These are phyloP conservation scores for Paraescarpia echinospica DNA, from an alignment of 1,140 invertebrate species.

Conservation along the genomic window DNA sequence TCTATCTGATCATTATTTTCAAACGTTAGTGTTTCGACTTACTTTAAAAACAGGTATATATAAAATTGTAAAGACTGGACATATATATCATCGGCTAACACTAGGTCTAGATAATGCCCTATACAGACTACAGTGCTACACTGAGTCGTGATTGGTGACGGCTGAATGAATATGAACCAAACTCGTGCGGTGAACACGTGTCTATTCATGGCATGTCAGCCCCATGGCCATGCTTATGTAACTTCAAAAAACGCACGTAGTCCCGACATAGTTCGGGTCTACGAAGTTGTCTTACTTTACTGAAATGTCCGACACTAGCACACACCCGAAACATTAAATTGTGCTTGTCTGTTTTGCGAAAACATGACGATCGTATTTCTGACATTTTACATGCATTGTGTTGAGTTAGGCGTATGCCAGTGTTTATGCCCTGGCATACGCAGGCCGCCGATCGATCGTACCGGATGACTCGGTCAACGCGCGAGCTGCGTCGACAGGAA, in stretches of 20 bases:
- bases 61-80: not conserved
- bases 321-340: not conserved
- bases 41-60: not conserved
- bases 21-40: not conserved
- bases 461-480: not conserved
- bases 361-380: not conserved
- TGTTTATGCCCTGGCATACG: not conserved
- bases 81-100: not conserved
- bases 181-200: not conserved
- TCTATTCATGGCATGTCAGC: conserved; percentile 6
- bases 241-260: not conserved
- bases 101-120: not conserved
- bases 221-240: not conserved
- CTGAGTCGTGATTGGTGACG: not conserved
- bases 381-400: not conserved
- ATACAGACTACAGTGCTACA: no score
- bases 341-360: not conserved
- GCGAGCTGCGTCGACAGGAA: not conserved
- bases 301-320: not conserved
- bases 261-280: not conserved
- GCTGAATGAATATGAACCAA: not conserved
- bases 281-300: not conserved
- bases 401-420: no score
- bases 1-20: not conserved
- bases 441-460: not conserved